Base-by-base conservation (phyloP, 2,113 vertebrate species). In the Tiliqua scincoides region DNA sequence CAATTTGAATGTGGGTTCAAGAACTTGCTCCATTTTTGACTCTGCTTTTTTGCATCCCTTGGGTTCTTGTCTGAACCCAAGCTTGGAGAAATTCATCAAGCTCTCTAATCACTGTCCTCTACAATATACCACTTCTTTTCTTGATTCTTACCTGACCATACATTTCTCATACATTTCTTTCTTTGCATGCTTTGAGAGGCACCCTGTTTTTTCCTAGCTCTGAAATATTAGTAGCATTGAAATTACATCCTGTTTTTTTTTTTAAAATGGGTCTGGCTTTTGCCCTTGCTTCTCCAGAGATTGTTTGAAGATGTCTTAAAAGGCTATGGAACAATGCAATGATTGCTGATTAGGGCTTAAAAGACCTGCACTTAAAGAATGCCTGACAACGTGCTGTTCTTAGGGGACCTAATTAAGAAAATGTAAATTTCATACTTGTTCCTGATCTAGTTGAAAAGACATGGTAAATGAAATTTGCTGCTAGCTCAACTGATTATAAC, bases 361-460 rank as follows among this genome's bases (percentile, higher is more conserved):
- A 93, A 81, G 23, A 72, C 20, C 37, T 83, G 14, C 84, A 40
- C 14, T 88, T 90, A 57, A 89, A 88, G 32, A 91, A 74, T 37
- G 7, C 48, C 57, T 91, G 52, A 87, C 5, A 52, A 84, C 5
- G 82, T 68, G 23, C 2, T 89, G 27, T 80, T 86, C 90, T 91
- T 91, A 59, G 10, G 90, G 83, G 83, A 93, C 54, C 59, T 85
- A 94, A 91, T 92, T 88, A 94, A 86, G 82, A 89, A 57, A 85
- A 92, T 37, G 12, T 27, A 90, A 40, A 91, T 84, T 84, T 73
- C 1, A 65, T 83, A 85, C 89, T 87, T 83, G 74, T 91, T 85
- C 61, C 48, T 73, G 40, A 1, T n/a, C 17, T 7, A 12, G 75
- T 89, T 90, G 88, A 83, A 76, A 54, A 81, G 61, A 71, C 2